Conservation (phyloP, 2,797 vertebrate genomes). For the Eurystomus glaucurus region DNA sequence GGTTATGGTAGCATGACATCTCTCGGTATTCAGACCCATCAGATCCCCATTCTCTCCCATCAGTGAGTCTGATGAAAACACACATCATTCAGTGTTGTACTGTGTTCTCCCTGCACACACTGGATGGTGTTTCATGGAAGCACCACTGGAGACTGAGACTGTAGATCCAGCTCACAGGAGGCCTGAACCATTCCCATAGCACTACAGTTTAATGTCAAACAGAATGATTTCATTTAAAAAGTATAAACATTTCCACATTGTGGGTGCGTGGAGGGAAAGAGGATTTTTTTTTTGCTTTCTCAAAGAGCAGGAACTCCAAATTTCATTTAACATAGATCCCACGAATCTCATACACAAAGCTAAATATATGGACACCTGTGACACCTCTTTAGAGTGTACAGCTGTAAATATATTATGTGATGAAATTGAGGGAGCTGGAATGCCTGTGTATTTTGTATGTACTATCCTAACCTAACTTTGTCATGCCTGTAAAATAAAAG, state of each 20-base stretch:
- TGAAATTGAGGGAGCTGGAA: neutral
- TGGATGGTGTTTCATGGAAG: neutral
- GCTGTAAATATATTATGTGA: neutral
- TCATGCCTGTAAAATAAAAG: neutral
- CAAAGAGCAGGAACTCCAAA: neutral
- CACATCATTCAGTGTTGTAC: neutral
- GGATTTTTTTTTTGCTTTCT: neutral
- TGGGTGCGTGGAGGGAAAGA: rapidly evolving
- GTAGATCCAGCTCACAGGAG: neutral
- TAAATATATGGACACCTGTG: neutral
- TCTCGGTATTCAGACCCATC: neutral
- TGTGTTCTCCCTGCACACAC: neutral
- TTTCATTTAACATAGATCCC: neutral
- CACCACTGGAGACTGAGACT: neutral
- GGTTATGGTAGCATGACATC: neutral
- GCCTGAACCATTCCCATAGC: neutral
- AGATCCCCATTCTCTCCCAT: neutral
- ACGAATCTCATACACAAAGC: neutral
- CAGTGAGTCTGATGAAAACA: neutral
- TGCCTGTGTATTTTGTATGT: neutral
- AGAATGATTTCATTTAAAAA: neutral
- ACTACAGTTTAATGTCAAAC: neutral
- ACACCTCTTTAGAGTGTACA: neutral
- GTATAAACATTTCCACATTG: neutral
- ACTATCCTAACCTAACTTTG: neutral